phyloP scores from a whole-genome alignment of 35 echinoderm and acorn worm genomes.

The Ptychodera flava region DNA sequence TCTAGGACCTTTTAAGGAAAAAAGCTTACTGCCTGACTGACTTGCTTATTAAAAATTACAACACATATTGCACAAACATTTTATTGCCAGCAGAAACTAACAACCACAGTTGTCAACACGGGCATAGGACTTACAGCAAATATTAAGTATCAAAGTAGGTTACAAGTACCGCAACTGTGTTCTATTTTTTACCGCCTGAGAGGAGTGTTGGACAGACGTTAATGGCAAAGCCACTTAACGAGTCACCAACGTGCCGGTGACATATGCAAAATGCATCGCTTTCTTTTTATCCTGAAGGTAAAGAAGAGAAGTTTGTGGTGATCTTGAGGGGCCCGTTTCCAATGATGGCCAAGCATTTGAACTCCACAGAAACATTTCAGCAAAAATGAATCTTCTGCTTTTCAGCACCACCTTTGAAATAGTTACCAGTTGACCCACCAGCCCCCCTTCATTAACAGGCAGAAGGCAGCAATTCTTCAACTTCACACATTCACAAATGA shows the following conservation, averaged over 20 bases:
- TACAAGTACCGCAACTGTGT: neutral
- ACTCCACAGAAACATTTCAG: no score
- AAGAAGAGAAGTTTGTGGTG: neutral
- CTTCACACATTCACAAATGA: no score
- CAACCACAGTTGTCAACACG: neutral
- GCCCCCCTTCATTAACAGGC: no score
- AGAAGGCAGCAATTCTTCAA: no score
- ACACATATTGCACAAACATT: neutral
- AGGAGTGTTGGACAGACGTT: neutral
- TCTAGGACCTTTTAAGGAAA: neutral
- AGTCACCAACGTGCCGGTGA: neutral
- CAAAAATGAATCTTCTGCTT: no score
- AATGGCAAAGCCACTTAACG: neutral
- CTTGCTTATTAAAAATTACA: neutral
- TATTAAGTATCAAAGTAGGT: conserved; percentile 2
- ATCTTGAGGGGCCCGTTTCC: neutral
- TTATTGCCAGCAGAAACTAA: neutral
- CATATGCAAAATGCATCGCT: neutral
- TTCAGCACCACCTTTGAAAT: no score
- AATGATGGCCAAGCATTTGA: no score
- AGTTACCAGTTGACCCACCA: no score
- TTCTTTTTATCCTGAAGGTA: neutral
- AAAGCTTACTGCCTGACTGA: neutral
- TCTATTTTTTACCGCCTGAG: neutral
- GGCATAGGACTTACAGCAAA: neutral